Conservation (phyloP, 1,140 invertebrate species). For the Cydia splendana region DNA sequence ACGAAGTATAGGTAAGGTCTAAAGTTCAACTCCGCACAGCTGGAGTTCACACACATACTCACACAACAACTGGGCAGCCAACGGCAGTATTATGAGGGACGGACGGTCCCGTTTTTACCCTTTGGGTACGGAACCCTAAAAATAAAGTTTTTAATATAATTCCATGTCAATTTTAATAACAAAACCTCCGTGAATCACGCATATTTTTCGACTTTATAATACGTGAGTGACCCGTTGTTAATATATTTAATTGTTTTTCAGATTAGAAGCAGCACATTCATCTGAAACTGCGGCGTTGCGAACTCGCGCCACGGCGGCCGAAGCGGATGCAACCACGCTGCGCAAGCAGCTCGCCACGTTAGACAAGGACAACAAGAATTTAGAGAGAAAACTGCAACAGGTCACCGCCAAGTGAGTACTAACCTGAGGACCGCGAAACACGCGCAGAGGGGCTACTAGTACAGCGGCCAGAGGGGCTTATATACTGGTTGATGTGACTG, state of each 20-base stretch:
- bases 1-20: too few species aligned
- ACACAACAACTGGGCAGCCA: constrained; percentile 77
- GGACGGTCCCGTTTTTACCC: constrained; percentile 65
- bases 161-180: too few species aligned
- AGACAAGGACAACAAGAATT: constrained; percentile 83
- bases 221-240: too few species aligned
- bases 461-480: too few species aligned
- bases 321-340: constrained; percentile 78
- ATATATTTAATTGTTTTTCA: constrained; percentile 38
- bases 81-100: constrained; percentile 80
- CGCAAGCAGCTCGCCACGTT: constrained; percentile 78
- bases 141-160: too few species aligned
- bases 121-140: too few species aligned
- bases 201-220: too few species aligned
- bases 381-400: constrained; percentile 84
- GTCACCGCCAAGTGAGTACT: constrained; percentile 78
- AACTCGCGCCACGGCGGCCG: constrained; percentile 65
- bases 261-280: constrained; percentile 71
- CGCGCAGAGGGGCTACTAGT: too few species aligned
- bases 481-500: too few species aligned
- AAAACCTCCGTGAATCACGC: too few species aligned
- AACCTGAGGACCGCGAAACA: too few species aligned
- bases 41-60: constrained; percentile 89
- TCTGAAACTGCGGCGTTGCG: constrained; percentile 70
- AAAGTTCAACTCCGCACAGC: constrained; percentile 94